phyloP scores from a whole-genome alignment of 2,113 vertebrate genomes.

The Tenrec ecaudatus region DNA sequence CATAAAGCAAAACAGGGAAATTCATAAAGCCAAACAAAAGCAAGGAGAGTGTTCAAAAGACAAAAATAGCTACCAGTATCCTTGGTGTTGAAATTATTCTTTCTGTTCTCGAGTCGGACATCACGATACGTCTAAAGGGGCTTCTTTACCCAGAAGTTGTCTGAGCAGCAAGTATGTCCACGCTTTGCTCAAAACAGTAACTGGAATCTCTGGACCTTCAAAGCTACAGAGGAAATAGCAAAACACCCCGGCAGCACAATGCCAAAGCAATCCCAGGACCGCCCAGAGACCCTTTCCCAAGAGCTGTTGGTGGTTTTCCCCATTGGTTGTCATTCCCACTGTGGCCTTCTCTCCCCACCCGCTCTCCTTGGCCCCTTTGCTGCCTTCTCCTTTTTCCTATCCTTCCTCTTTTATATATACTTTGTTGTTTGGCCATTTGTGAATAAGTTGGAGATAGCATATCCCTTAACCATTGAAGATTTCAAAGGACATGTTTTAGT shows the following conservation, averaged over 20 bases:
- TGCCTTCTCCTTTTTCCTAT: background rate
- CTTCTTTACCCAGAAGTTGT: slow-evolving; percentile 59
- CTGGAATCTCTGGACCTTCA: slow-evolving; percentile 75
- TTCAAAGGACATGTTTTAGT: background rate
- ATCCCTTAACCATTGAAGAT: background rate
- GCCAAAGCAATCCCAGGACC: slow-evolving; percentile 54
- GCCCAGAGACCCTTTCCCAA: background rate
- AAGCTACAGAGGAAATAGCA: slow-evolving; percentile 70
- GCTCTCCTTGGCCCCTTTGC: background rate
- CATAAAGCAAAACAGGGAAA: background rate
- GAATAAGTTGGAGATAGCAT: background rate
- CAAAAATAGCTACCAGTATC: fast-evolving
- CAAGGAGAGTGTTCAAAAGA: background rate
- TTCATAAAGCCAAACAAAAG: background rate
- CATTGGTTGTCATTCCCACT: background rate
- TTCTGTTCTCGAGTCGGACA: background rate
- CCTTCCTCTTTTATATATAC: background rate
- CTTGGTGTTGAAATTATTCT: background rate
- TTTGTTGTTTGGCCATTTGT: background rate
- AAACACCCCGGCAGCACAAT: slow-evolving; percentile 68
- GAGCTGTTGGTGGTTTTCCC: background rate
- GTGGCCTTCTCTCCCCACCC: background rate
- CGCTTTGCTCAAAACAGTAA: slow-evolving; percentile 72
- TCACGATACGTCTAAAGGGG: background rate
- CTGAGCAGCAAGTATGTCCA: slow-evolving; percentile 33